Conservation (phyloP, 2,888 invertebrate genomes). For the Oscheius sp. region DNA sequence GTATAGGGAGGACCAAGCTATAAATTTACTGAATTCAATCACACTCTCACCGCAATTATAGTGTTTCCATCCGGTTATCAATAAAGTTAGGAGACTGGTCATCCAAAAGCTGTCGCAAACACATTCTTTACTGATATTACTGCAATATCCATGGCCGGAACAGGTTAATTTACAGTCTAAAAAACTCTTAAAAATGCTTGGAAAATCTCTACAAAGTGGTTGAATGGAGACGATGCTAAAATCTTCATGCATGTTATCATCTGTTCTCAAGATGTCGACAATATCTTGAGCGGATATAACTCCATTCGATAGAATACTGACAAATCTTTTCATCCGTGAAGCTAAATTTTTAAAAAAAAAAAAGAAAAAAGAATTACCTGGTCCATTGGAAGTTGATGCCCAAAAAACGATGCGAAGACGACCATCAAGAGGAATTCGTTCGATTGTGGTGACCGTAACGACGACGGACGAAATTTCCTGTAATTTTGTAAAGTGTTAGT, state of each 20-base stretch:
- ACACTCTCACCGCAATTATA: constrained; percentile 22
- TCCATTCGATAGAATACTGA: background rate
- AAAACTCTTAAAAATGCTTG: background rate
- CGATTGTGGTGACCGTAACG: constrained; percentile 6
- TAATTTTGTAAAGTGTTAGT: too few relatives aligned
- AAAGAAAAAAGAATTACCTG: background rate
- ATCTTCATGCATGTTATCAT: constrained; percentile 35
- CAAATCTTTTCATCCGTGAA: background rate
- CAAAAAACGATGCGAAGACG: constrained; percentile 18
- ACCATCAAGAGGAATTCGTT: constrained; percentile 23
- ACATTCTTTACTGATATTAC: constrained; percentile 42
- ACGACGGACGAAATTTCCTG: constrained; percentile 17
- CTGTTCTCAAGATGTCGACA: constrained; percentile 36
- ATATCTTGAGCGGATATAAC: constrained; percentile 22
- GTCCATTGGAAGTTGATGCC: background rate
- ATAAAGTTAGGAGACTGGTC: constrained; percentile 30
- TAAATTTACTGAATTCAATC: background rate
- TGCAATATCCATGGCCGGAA: constrained; percentile 42
- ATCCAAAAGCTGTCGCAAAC: constrained; percentile 46
- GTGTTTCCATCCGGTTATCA: constrained; percentile 24
- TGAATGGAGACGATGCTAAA: constrained; percentile 36
- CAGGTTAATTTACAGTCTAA: constrained; percentile 41
- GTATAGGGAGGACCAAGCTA: constrained; percentile 32
- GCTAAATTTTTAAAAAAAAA: background rate
- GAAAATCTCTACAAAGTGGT: constrained; percentile 5